Evolutionary conservation across 2,888 invertebrate genomes (phyloP).

Genomic region (Trisateles emortualis): DNA sequence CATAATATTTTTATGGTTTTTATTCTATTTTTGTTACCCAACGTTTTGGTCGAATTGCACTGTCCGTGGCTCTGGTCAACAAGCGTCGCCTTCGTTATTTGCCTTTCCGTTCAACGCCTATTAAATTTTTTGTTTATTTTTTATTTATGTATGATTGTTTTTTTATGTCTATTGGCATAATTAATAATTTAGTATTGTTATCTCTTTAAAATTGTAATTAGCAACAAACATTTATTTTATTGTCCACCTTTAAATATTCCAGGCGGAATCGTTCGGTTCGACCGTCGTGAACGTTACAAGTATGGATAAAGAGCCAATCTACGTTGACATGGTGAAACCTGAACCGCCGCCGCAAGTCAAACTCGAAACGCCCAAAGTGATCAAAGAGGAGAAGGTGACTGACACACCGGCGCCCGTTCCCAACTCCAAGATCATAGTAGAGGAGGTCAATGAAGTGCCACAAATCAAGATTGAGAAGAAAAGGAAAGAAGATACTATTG

Average conservation of each 20-base stretch:
- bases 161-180: background rate
- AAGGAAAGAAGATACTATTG: slow-evolving; percentile 60
- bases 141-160: no score
- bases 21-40: no score
- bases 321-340: slow-evolving; percentile 47
- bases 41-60: no score
- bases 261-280: slow-evolving; percentile 67
- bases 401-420: slow-evolving; percentile 51
- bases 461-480: slow-evolving; percentile 46
- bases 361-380: slow-evolving; percentile 23
- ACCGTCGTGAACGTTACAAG: slow-evolving; percentile 60
- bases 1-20: no score
- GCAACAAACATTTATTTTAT: no score
- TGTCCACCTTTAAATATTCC: slow-evolving; percentile 1
- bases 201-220: no score
- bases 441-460: slow-evolving; percentile 67
- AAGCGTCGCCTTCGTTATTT: no score
- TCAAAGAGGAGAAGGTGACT: slow-evolving; percentile 1
- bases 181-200: background rate
- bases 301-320: slow-evolving; percentile 63
- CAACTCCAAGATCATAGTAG: slow-evolving; percentile 61
- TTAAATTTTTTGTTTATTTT: no score
- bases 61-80: no score
- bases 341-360: slow-evolving; percentile 37
- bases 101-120: no score